Evolutionary conservation across 2,888 invertebrate species (phyloP).

Genomic region (Acanthosepion esculentum): DNA sequence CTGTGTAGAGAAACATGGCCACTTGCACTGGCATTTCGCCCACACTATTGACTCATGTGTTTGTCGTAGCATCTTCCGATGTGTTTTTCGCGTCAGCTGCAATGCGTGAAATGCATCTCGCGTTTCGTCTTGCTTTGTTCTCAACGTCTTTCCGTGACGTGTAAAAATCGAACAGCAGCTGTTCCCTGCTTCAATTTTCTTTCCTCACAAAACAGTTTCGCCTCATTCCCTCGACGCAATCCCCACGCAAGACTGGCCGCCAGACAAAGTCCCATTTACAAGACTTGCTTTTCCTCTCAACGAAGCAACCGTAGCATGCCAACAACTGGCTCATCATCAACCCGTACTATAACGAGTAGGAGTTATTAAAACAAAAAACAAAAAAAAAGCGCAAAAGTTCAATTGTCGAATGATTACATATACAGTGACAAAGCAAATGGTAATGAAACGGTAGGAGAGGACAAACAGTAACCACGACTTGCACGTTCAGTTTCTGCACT

Average conservation of each 20-base stretch:
- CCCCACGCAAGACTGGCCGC: neutral
- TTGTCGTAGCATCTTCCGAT: neutral
- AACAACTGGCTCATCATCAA: neutral
- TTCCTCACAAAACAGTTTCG: neutral
- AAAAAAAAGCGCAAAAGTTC: neutral
- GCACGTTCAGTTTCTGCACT: too few species aligned
- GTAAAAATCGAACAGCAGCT: slow-evolving; percentile 37
- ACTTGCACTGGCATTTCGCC: neutral
- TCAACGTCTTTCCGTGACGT: neutral
- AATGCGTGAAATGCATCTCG: neutral
- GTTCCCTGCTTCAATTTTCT: neutral
- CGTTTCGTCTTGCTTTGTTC: neutral
- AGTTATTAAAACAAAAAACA: neutral
- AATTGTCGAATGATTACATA: neutral
- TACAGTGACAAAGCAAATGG: too few species aligned
- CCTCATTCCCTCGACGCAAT: slow-evolving; percentile 8
- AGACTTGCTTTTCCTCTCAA: neutral
- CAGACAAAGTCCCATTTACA: neutral
- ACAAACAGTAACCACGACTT: too few species aligned
- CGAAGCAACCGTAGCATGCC: neutral
- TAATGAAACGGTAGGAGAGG: too few species aligned
- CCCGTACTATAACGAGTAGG: neutral
- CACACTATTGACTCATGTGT: neutral
- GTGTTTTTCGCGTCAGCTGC: neutral
- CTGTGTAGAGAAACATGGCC: neutral